Evolutionary conservation across 2,888 invertebrate genomes (phyloP).

Genomic region (Hymenopus coronatus): DNA sequence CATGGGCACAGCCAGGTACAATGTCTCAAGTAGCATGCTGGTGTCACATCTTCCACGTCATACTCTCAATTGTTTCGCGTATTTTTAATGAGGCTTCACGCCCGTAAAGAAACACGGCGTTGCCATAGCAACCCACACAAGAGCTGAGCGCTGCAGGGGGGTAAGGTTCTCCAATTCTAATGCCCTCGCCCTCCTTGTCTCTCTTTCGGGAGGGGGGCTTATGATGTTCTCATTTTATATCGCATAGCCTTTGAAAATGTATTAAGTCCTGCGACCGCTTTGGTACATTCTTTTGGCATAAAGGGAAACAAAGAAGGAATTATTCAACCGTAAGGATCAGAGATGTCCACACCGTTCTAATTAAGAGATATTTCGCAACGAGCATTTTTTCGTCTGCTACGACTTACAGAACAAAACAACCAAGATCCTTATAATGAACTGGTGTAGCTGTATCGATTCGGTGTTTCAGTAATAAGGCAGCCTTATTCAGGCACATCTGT

Average conservation of each 20-base stretch:
- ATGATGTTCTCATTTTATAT: not conserved
- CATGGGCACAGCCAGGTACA: not conserved
- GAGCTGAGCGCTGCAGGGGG: not conserved
- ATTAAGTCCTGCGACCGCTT: not conserved
- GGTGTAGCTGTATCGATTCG: not conserved
- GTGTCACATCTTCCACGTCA: not conserved
- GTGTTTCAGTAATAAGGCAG: not conserved
- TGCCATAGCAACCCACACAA: not conserved
- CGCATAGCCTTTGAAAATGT: not conserved
- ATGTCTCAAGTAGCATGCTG: not conserved
- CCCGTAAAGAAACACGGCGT: not conserved
- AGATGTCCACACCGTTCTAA: not conserved
- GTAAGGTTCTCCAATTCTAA: not conserved
- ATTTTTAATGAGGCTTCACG: conserved; percentile 9
- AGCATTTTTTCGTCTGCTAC: not conserved
- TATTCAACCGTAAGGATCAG: not conserved
- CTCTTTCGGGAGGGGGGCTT: not conserved
- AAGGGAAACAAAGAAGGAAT: not conserved
- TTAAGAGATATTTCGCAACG: not conserved
- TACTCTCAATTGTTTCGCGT: not conserved
- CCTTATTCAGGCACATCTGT: not conserved
- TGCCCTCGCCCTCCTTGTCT: not conserved
- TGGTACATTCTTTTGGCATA: not conserved
- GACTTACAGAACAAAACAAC: not conserved
- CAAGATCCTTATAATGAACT: not conserved